These are phyloP conservation scores for Galeopterus variegatus DNA, from an alignment of 2,113 vertebrate species.

Conservation along the genomic window DNA sequence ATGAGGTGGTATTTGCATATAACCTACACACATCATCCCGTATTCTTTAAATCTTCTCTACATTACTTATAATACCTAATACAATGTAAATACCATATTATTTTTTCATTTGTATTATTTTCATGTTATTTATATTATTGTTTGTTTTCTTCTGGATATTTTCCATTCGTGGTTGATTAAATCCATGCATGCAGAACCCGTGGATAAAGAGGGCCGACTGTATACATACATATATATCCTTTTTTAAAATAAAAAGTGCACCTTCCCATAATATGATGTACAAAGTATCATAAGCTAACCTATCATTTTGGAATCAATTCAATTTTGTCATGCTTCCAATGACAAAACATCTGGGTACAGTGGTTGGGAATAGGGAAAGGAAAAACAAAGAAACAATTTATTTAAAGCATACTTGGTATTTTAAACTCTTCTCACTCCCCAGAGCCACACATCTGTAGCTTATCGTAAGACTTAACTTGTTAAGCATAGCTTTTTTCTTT, in stretches of 20 bases:
- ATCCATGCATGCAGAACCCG: no score
- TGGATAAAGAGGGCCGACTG: no score
- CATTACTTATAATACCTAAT: no score
- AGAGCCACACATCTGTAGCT: not conserved
- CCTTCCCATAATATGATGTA: not conserved
- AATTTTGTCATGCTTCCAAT: not conserved
- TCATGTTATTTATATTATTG: no score
- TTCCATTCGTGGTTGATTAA: no score
- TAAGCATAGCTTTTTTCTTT: not conserved
- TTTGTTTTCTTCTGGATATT: no score
- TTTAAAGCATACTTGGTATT: not conserved
- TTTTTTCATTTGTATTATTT: no score
- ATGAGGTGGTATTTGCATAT: no score
- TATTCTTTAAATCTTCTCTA: no score
- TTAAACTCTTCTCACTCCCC: not conserved
- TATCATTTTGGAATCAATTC: not conserved
- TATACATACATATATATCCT: not conserved
- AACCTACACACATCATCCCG: no score
- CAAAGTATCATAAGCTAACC: not conserved
- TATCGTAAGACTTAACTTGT: not conserved
- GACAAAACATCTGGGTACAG: not conserved
- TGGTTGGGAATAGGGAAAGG: not conserved
- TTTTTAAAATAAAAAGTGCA: not conserved
- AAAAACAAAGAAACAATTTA: not conserved
- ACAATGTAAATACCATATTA: no score